Conservation (phyloP, 2,888 invertebrate genomes). For the Pteria penguin region DNA sequence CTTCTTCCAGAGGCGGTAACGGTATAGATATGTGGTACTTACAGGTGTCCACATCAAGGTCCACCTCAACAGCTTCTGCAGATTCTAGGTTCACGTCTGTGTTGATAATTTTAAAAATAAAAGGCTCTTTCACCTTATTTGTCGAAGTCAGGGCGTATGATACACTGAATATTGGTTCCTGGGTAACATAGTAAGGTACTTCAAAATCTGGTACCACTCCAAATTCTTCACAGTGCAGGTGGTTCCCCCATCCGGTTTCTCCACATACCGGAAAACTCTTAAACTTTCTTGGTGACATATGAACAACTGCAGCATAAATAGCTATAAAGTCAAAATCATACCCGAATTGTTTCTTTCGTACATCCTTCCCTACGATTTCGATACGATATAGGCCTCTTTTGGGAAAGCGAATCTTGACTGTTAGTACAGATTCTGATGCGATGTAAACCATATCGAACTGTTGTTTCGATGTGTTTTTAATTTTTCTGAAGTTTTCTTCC, state of each 20-base stretch:
- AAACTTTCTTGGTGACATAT: too few species aligned
- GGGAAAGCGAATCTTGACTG: constrained; percentile 62
- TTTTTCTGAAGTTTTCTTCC: constrained; percentile 46
- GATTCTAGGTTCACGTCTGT: constrained; percentile 36
- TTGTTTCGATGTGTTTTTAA: constrained; percentile 51
- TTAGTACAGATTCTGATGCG: constrained; percentile 57
- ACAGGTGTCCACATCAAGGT: constrained; percentile 44
- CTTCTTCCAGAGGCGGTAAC: constrained; percentile 24
- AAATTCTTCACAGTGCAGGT: too few species aligned
- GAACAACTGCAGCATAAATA: constrained; percentile 62
- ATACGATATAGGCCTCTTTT: constrained; percentile 67
- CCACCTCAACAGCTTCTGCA: constrained; percentile 27
- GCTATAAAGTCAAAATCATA: constrained; percentile 67
- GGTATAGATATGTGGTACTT: constrained; percentile 15
- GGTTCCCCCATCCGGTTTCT: constrained; percentile 70
- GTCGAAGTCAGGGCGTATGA: constrained; percentile 47
- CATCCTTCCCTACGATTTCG: constrained; percentile 73
- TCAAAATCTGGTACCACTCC: constrained; percentile 29
- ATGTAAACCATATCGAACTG: constrained; percentile 64
- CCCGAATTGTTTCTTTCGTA: constrained; percentile 51
- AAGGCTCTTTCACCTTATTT: constrained; percentile 35
- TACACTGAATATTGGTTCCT: constrained; percentile 27
- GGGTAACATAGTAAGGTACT: constrained; percentile 52
- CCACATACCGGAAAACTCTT: constrained; percentile 68
- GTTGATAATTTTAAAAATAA: constrained; percentile 33